These are phyloP conservation scores for Acridotheres tristis DNA, from an alignment of 2,797 vertebrate genomes.

Conservation along the genomic window DNA sequence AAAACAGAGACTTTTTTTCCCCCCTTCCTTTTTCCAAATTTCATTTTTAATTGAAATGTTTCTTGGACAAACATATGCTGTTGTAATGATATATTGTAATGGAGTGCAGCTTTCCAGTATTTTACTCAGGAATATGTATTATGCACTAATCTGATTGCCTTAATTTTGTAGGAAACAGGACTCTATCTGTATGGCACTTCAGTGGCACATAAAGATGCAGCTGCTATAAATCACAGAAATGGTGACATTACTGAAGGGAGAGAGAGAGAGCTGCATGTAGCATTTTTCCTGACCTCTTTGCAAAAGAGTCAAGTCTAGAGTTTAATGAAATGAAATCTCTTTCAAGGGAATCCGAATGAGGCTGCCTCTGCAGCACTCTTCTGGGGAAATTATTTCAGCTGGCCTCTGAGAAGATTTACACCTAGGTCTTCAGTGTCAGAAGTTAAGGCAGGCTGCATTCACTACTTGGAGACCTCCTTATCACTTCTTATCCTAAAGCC, in stretches of 20 bases:
- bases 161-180: constrained; percentile 66
- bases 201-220: constrained; percentile 56
- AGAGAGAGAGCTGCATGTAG: constrained; percentile 18
- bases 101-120: not conserved
- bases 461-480: constrained; percentile 42
- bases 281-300: constrained; percentile 67
- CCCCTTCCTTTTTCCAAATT: too few species aligned
- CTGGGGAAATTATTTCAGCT: constrained; percentile 65
- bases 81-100: not conserved
- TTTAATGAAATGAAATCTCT: constrained; percentile 77
- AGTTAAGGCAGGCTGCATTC: constrained; percentile 37
- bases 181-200: constrained; percentile 47
- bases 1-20: not conserved
- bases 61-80: not conserved
- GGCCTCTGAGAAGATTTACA: constrained; percentile 68
- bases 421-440: constrained; percentile 52
- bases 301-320: constrained; percentile 69
- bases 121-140: constrained; percentile 35
- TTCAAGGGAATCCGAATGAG: constrained; percentile 57
- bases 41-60: not conserved
- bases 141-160: constrained; percentile 33
- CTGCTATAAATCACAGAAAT: constrained; percentile 72
- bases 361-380: constrained; percentile 52
- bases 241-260: constrained; percentile 50
- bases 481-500: constrained; percentile 49